Conservation (phyloP, 2,113 vertebrate species). For the Desmodus rotundus region DNA sequence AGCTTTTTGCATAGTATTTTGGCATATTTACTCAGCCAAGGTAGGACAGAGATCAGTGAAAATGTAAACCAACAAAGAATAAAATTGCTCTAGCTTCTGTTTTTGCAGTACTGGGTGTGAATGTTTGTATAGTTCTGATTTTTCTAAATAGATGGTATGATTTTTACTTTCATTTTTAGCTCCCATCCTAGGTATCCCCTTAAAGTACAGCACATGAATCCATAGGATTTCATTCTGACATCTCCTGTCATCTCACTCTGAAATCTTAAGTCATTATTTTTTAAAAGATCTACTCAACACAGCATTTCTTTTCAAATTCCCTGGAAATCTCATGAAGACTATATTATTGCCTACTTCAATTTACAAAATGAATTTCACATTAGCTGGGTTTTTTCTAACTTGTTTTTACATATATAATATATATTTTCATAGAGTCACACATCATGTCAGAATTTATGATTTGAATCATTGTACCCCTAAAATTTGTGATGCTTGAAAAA, state of each 20-base stretch:
- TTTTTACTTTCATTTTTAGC: constrained; percentile 43
- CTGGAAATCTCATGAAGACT: constrained; percentile 21
- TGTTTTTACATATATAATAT: constrained; percentile 28
- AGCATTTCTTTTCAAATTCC: constrained; percentile 50
- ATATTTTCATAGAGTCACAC: constrained; percentile 16
- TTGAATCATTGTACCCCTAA: constrained; percentile 18
- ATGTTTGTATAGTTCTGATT: not conserved
- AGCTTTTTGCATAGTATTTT: not conserved
- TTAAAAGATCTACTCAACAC: constrained; percentile 27
- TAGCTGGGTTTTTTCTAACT: constrained; percentile 21
- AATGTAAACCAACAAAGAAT: constrained; percentile 21
- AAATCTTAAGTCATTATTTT: constrained; percentile 44
- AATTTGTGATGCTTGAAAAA: constrained; percentile 47
- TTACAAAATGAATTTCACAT: constrained; percentile 49
- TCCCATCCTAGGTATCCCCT: not conserved
- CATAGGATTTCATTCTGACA: constrained; percentile 37
- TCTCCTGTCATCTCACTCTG: constrained; percentile 24
- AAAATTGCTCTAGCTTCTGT: not conserved
- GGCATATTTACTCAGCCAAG: constrained; percentile 6
- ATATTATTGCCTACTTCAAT: constrained; percentile 27
- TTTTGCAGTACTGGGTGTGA: not conserved
- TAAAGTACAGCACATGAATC: not conserved
- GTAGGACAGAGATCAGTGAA: constrained; percentile 40
- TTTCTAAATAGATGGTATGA: constrained; percentile 3
- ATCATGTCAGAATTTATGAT: constrained; percentile 38